phyloP scores from a whole-genome alignment of 2,888 invertebrate species.

The Drosophila leonis region DNA sequence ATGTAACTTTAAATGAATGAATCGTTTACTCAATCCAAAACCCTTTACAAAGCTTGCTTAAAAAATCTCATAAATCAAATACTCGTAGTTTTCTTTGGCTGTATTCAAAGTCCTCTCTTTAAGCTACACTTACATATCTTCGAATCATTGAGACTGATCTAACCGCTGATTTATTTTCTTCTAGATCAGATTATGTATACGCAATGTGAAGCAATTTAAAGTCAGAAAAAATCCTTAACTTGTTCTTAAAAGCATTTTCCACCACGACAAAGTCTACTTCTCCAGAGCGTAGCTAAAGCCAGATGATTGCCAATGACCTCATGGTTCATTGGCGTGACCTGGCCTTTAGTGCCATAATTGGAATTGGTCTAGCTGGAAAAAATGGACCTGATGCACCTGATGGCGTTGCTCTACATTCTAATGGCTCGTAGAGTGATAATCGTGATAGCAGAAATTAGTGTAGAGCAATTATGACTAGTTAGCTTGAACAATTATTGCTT shows the following conservation, averaged over 20 bases:
- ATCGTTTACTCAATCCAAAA: neutral
- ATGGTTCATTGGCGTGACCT: slow-evolving; percentile 54
- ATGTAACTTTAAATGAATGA: no score
- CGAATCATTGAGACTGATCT: neutral
- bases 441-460: slow-evolving; percentile 21
- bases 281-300: slow-evolving; percentile 21
- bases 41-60: neutral
- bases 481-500: neutral
- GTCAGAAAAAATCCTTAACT: neutral
- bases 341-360: slow-evolving; percentile 65
- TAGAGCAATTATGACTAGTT: slow-evolving; percentile 20
- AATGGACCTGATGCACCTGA: slow-evolving; percentile 58
- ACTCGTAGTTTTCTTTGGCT: neutral
- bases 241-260: slow-evolving; percentile 64
- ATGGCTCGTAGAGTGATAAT: slow-evolving; percentile 15
- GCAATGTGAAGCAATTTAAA: neutral
- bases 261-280: slow-evolving; percentile 69
- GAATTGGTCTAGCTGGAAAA: slow-evolving; percentile 63
- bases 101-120: no score
- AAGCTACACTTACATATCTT: neutral
- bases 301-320: slow-evolving; percentile 53
- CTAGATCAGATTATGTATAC: neutral
- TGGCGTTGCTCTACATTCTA: slow-evolving; percentile 69
- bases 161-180: no score
- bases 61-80: neutral